phyloP scores from a whole-genome alignment of 37 sponge, comb jelly and placozoan genomes.

The Bolinopsis microptera region DNA sequence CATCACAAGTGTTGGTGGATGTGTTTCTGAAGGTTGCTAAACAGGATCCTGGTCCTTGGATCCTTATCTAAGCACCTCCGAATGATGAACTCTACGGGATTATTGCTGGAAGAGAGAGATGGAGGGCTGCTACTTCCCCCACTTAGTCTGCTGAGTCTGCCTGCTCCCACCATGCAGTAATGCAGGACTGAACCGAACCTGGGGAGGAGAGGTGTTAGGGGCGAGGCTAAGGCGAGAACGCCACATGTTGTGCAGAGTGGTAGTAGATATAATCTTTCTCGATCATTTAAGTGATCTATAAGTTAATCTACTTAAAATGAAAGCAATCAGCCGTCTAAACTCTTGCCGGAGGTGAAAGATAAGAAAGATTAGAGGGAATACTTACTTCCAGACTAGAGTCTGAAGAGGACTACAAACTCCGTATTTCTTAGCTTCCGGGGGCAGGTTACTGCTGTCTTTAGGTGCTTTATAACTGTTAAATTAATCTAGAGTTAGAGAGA shows the following conservation, averaged over 20 bases:
- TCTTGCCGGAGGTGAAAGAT: no score
- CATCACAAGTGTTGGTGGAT: conserved; percentile 19
- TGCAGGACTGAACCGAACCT: conserved; percentile 58
- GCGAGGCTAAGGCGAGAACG: no score
- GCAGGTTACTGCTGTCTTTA: conserved; percentile 20
- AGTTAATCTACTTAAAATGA: no score
- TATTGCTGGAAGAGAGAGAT: background rate
- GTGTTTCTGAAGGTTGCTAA: conserved; percentile 64
- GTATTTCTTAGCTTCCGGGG: conserved; percentile 39
- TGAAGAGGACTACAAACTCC: conserved; percentile 58
- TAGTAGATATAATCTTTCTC: no score
- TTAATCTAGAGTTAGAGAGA: background rate
- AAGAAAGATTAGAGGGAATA: no score
- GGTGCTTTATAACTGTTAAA: conserved; percentile 44
- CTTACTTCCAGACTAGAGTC: conserved; percentile 63
- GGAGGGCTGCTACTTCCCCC: background rate
- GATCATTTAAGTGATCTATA: no score
- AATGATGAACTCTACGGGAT: conserved; percentile 33
- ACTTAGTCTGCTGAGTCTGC: conserved; percentile 1
- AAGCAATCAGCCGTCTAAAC: no score
- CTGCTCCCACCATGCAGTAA: conserved; percentile 15
- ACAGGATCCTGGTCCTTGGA: conserved; percentile 50
- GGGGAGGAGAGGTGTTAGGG: background rate
- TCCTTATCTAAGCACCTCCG: conserved; percentile 45
- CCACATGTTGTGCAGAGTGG: no score